Evolutionary conservation across 2,797 vertebrate species (phyloP).

Genomic region (Distichodus sexfasciatus): DNA sequence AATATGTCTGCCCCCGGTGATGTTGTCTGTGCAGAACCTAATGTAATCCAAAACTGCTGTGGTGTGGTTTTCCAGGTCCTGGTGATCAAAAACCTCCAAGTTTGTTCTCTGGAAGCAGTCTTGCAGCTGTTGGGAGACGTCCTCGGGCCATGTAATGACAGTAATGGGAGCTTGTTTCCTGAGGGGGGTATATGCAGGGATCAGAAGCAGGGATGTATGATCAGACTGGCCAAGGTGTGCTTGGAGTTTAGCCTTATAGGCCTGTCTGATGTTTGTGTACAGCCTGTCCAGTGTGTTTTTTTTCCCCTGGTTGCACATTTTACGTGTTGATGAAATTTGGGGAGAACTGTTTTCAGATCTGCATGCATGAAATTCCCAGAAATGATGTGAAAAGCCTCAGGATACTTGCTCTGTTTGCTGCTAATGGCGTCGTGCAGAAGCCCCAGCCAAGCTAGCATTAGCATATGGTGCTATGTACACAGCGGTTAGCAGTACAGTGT

Average conservation of each 20-base stretch:
- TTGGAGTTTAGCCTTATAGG: background rate
- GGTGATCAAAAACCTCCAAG: background rate
- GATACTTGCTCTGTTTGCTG: too few species aligned
- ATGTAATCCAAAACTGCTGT: background rate
- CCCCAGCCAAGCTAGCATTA: too few species aligned
- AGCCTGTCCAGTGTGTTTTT: background rate
- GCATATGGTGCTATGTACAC: too few species aligned
- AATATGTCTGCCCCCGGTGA: conserved; percentile 1
- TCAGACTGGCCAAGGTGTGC: background rate
- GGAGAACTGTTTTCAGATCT: background rate
- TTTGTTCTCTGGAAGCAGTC: background rate
- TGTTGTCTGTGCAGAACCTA: too few species aligned
- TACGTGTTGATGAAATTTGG: background rate
- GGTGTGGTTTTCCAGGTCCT: background rate
- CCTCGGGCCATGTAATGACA: background rate
- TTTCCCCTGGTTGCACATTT: background rate
- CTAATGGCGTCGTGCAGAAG: too few species aligned
- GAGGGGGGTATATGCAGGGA: too few species aligned
- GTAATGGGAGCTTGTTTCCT: background rate
- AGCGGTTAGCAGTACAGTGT: too few species aligned
- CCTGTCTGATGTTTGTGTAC: background rate
- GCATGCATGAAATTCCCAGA: background rate
- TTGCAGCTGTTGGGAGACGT: background rate
- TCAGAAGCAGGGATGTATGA: too few species aligned
- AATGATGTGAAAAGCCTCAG: too few species aligned